Base-by-base conservation (phyloP, 2,797 vertebrate species). In the Lepus townsendii region DNA sequence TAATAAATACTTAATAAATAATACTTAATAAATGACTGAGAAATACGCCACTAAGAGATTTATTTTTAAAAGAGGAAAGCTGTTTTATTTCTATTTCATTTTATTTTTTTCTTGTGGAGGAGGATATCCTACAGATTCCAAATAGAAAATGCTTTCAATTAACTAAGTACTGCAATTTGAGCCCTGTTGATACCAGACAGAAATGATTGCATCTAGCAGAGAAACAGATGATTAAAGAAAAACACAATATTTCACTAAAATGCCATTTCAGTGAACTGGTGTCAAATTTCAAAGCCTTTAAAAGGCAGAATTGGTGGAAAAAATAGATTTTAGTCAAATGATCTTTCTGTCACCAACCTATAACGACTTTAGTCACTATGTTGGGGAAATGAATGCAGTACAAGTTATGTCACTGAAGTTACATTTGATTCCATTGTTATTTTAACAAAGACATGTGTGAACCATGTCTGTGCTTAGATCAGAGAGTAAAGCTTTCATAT, bases 131-230 rank as follows among this genome's bases (percentile, higher is more conserved):
- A 89, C 42, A 72, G 57, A 83, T 72, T 89, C 30, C 76, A 66
- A 91, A 86, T 38, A 62, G 47, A 90, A 94, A 87, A 89, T 27
- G 62, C 52, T 72, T 95, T 95, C 66, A 91, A 27, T 95, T 87
- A 93, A 90, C 22, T 86, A 68, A 78, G 73, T 71, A 68, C 63
- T 71, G 35, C 26, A 68, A 72, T 91, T 75, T 92, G 54, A 89
- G 7, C 20, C 22, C 30, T 27, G 13, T 75, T 90, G 73, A 82
- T 32, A 92, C 57, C 72, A 83, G 57, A 65, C 54, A 96, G 77
- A 86, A 78, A 65, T 26, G 65, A 63, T 86, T 83, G 12, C 27
- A 80, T 35, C 32, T 30, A 52, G 27, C 71, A 84, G 47, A 94
- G 50, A 88, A 96, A 84, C 2, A 78, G 57, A 87, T 79, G 38